These are phyloP conservation scores for Drosophila atripex DNA, from an alignment of 2,888 invertebrate species.

Conservation along the genomic window DNA sequence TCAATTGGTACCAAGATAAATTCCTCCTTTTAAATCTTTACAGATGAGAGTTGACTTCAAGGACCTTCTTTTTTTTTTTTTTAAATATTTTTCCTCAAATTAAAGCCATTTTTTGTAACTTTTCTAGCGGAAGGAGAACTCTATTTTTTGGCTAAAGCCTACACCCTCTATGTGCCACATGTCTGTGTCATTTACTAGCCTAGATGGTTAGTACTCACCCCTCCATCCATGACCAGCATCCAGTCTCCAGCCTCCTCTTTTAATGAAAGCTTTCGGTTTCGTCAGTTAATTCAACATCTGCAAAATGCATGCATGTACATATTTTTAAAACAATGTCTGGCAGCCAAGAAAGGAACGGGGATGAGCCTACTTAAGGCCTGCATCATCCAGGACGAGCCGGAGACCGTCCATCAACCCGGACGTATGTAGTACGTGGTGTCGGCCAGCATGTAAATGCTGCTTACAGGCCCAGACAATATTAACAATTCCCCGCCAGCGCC, in stretches of 20 bases:
- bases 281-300: conserved; percentile 46
- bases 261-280: conserved; percentile 37
- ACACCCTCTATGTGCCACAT: neutral
- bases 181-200: neutral
- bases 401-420: conserved; percentile 44
- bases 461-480: conserved; percentile 72
- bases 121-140: neutral
- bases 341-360: conserved; percentile 4
- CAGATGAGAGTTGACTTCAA: neutral
- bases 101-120: neutral
- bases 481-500: conserved; percentile 69
- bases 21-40: neutral
- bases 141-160: neutral
- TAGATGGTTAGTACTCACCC: conserved; percentile 28
- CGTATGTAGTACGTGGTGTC: conserved; percentile 59
- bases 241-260: conserved; percentile 9
- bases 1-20: conserved; percentile 1
- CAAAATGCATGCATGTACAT: conserved; percentile 38
- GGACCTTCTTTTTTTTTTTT: neutral
- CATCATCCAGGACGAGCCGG: conserved; percentile 23
- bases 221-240: neutral
- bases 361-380: conserved; percentile 56
- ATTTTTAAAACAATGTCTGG: conserved; percentile 40
- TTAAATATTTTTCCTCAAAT: no score
- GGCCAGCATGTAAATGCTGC: conserved; percentile 71